Evolutionary conservation across 2,888 invertebrate species (phyloP), one percentile per base, ranked within the genome.

Genomic region (Lobophora halterata): DNA sequence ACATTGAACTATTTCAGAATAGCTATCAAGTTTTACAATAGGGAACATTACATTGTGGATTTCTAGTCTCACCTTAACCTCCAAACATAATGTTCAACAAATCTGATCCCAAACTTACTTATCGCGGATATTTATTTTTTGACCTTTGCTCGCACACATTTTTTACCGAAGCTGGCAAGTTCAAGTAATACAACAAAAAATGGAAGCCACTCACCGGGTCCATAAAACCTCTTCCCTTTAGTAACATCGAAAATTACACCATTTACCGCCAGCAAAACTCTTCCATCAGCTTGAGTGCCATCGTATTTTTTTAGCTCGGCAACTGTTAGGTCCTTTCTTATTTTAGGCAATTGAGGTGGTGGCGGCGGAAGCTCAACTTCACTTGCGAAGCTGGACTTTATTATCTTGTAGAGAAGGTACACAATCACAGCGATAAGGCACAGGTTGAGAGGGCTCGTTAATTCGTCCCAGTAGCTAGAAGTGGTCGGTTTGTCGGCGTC

Each of bases 231-330:
- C 71, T 93, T 95, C 40, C 97, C 97, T 71, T 90, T 92, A 11
- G 98, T 97, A 49, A 96, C 97, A 88, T 99, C 98, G 82, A 96
- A 99, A 20, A 98, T 94, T 71, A 92, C 95, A 35, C 97, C 95
- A 76, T 98, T 97, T 26, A 98, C 95, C 21, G 96, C 98, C 18
- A 99, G 91, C 53, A 98, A 89, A 52, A 98, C 93, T 65, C 98
- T 89, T 19, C 96, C 97, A 70, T 97, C 97, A 21, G 92, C 87
- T 63, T 93, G 94, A 39, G 89, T 93, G 10, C 98, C 98, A 65
- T 93, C 91, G 73, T 92, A 98, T 61, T 93, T 90, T 61, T 91
- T 92, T 55, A 99, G 85, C 81, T 99, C 97, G 58, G 94, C 91
- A 21, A 96, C 88, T 13, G 96, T 96, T 77, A 98, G 93, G 79